These are phyloP conservation scores for Todus mexicanus DNA, from an alignment of 2,797 vertebrate species.

Conservation along the genomic window DNA sequence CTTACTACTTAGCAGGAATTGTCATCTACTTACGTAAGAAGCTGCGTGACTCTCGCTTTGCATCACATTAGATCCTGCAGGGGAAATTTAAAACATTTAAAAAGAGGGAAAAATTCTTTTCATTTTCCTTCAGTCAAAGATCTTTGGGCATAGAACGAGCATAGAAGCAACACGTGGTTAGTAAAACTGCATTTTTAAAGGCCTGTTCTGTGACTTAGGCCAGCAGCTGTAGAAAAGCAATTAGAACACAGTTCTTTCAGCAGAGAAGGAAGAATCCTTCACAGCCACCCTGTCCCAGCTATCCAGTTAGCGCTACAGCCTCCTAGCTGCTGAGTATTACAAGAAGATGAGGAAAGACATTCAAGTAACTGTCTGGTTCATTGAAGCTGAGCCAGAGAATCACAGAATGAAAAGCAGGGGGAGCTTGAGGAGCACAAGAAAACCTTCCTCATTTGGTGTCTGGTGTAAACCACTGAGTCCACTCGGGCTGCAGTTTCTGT, in stretches of 20 bases:
- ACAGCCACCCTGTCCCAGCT: background rate
- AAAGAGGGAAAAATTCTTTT: background rate
- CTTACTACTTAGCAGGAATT: background rate
- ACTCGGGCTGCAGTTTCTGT: background rate
- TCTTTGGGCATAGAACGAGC: background rate
- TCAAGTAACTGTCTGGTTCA: background rate
- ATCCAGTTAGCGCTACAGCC: background rate
- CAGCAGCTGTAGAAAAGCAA: background rate
- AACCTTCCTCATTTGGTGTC: background rate
- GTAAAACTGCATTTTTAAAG: background rate
- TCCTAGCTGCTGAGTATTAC: background rate
- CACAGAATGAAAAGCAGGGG: constrained; percentile 61
- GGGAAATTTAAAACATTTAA: background rate
- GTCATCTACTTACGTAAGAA: background rate
- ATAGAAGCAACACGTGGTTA: background rate
- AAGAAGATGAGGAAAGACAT: background rate
- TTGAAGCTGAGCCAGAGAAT: constrained; percentile 3
- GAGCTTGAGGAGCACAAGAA: constrained; percentile 61
- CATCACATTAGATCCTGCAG: background rate
- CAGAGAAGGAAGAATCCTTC: background rate
- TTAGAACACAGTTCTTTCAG: background rate
- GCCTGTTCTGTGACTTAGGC: background rate
- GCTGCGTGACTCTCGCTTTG: background rate
- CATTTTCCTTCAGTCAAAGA: background rate
- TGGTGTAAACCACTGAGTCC: background rate